Evolutionary conservation across 1,140 invertebrate genomes (phyloP).

Genomic region (Sipha flava): DNA sequence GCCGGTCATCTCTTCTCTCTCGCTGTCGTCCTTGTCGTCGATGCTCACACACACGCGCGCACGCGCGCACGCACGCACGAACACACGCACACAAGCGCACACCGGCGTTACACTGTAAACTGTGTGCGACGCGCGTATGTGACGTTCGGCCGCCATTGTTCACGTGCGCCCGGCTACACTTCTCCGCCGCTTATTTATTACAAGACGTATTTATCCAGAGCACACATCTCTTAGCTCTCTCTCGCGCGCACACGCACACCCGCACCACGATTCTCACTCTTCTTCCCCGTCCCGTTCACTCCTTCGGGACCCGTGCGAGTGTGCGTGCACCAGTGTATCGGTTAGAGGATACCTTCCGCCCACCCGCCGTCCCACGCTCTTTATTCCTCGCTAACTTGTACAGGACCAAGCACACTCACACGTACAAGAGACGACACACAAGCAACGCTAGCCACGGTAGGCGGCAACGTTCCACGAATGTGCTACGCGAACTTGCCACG

Average conservation of each 20-base stretch:
- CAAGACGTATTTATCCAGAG: slow-evolving; percentile 6
- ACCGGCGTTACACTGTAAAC: background rate
- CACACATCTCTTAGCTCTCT: background rate
- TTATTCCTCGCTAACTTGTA: too few species aligned
- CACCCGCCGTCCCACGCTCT: too few species aligned
- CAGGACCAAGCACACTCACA: background rate
- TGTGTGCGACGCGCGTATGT: background rate
- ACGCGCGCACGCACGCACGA: background rate
- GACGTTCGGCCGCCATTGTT: slow-evolving; percentile 5
- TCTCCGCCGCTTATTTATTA: slow-evolving; percentile 3
- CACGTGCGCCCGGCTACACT: background rate
- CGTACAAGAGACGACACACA: background rate
- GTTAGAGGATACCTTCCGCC: too few species aligned
- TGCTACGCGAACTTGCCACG: background rate
- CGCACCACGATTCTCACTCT: too few species aligned
- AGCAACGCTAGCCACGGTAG: too few species aligned
- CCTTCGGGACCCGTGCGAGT: too few species aligned
- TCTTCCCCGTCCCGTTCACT: too few species aligned
- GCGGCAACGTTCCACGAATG: background rate
- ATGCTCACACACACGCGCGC: background rate
- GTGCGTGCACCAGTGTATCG: too few species aligned
- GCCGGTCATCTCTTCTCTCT: background rate
- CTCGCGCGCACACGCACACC: too few species aligned
- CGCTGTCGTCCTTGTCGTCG: too few species aligned
- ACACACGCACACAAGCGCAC: background rate